Percentiles rank a stretch among this genome's conserved stretches.
These are phyloP conservation scores for Loriculus beryllinus DNA, from an alignment of 2,797 vertebrate species.

Conservation along the genomic window DNA sequence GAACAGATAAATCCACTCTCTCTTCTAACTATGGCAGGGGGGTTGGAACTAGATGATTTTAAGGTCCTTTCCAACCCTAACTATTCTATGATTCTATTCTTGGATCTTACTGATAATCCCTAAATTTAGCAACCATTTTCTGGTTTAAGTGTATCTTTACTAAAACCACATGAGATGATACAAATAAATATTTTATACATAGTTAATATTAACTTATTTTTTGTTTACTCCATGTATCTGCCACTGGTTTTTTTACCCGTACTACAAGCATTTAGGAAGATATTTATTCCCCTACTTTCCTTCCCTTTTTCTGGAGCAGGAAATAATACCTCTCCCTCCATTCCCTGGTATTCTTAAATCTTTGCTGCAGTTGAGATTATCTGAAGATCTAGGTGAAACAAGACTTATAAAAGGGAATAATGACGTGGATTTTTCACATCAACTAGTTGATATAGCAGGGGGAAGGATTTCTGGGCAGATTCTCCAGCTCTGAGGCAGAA, in stretches of 20 bases:
- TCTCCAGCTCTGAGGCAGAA: neutral
- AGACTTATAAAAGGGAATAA: neutral
- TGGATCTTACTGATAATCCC: neutral
- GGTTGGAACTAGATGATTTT: too few species aligned
- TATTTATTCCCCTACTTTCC: neutral
- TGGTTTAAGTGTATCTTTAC: neutral
- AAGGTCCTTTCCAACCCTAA: too few species aligned
- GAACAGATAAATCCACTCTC: neutral
- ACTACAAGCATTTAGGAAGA: neutral
- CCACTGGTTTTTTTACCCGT: neutral
- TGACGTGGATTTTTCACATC: neutral
- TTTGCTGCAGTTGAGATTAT: neutral
- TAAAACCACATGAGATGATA: neutral
- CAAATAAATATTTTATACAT: neutral
- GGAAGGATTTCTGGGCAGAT: neutral
- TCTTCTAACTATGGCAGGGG: neutral
- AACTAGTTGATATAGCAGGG: neutral
- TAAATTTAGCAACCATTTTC: neutral
- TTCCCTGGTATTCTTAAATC: neutral
- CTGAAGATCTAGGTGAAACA: neutral
- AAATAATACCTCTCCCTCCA: neutral
- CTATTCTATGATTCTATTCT: too few species aligned
- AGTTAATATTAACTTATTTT: neutral
- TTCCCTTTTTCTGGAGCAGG: neutral
- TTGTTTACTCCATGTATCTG: neutral